Conservation (phyloP, 2,797 vertebrate genomes). For the Cercopithecus hamlyni region DNA sequence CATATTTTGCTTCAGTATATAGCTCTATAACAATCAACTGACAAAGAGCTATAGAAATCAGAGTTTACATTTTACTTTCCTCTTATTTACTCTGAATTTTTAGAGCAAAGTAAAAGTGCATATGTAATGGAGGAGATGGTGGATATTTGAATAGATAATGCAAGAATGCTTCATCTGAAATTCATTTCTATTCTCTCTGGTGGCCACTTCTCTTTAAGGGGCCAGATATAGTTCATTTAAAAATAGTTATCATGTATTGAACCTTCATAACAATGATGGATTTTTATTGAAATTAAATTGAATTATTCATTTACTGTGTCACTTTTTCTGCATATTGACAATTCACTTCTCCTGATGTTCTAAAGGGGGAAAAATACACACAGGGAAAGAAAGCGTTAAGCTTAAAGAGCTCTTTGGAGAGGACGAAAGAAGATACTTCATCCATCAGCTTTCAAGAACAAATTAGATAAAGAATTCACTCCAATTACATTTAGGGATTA, state of each 20-base stretch:
- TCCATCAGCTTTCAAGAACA: constrained; percentile 31
- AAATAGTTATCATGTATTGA: constrained; percentile 62
- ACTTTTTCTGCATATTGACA: constrained; percentile 57
- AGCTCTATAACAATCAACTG: background rate
- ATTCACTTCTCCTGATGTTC: constrained; percentile 35
- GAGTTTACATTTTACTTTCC: constrained; percentile 21
- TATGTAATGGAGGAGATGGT: background rate
- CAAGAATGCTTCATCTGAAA: constrained; percentile 56
- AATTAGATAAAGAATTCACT: constrained; percentile 56
- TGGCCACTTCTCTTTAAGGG: constrained; percentile 57
- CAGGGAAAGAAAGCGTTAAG: background rate
- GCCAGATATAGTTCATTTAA: constrained; percentile 66
- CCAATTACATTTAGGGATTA: constrained; percentile 59
- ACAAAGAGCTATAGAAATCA: background rate
- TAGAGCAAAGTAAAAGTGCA: constrained; percentile 27
- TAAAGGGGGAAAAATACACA: background rate
- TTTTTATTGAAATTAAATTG: constrained; percentile 61
- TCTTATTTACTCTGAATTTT: constrained; percentile 33
- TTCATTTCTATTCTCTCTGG: constrained; percentile 63
- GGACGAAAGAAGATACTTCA: background rate
- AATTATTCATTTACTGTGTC: constrained; percentile 66
- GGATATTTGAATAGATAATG: constrained; percentile 54
- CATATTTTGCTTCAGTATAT: background rate
- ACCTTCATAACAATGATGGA: constrained; percentile 66
- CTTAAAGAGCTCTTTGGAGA: background rate